Base-by-base conservation (phyloP, 2,113 vertebrate species). In the Phylloscopus trochiloides region DNA sequence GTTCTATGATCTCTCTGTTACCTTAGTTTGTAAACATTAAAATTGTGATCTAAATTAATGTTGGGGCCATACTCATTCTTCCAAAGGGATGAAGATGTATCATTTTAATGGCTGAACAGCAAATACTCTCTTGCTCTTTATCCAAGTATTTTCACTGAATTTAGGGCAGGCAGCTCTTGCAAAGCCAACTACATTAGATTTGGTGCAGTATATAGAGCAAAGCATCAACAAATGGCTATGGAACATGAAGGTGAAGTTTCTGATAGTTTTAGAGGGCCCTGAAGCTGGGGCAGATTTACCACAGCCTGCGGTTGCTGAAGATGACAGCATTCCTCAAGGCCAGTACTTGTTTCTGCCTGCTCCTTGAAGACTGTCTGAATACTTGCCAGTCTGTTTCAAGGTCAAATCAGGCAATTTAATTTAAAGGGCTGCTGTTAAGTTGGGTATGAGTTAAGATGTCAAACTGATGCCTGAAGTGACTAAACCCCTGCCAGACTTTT, bases 1-100 rank as follows among this genome's bases (percentile, higher is more conserved):
- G 68, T 95, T 97, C 94, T 97, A 59, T 96, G 94, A 95, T 92
- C 92, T 97, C 90, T 97, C 91, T 87, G 95, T 97, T 97, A 91
- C 90, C 88, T 95, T 97, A 96, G 95, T 97, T 98, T 98, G 97
- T 97, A 94, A 98, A 97, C 95, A 98, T 97, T 97, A 97, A 98
- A 95, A 97, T 94, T 94, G 81, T 96, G 86, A 96, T 96, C 92
- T 94, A 45, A 97, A 97, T 88, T 47, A 70, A 55, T 67, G 47
- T 63, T 34, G 29, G 28, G 65, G 51, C 70, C 25, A 15, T 76
- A 40, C 28, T 97, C n/a, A 4, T 97, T 97, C 36, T 96, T 94
- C 61, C 42, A 52, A 54, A 84, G 63, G 7, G 6, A 38, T 48
- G 29, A 74, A 2, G 9, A 2, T 42, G 5, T 55, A 38, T 40